Percentiles rank a stretch among this genome's conserved stretches.
Conservation (phyloP, 2,113 vertebrate species). For the Pelobates fuscus region DNA sequence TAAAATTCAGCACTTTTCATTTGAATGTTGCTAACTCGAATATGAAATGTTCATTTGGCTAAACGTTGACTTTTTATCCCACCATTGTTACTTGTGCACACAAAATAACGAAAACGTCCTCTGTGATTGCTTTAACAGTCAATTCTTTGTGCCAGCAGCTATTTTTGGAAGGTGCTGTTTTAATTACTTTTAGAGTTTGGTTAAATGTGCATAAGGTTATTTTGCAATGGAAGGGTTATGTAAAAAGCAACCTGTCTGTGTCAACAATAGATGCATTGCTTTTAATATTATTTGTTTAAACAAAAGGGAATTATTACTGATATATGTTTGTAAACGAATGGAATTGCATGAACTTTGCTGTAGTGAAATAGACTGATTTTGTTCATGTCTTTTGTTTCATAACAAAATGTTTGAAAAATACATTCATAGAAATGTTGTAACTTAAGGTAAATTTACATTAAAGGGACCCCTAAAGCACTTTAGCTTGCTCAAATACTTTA, state of each 20-base stretch:
- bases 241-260: constrained; percentile 17
- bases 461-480: too few relatives aligned
- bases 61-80: background rate
- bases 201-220: constrained; percentile 26
- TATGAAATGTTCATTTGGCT: background rate
- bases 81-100: background rate
- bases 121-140: constrained; percentile 14
- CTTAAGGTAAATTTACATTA: too few relatives aligned
- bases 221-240: constrained; percentile 24
- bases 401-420: too few relatives aligned
- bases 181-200: constrained; percentile 34
- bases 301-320: constrained; percentile 16
- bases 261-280: constrained; percentile 4
- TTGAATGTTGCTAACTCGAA: too few relatives aligned
- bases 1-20: too few relatives aligned
- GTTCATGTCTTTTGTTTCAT: too few relatives aligned
- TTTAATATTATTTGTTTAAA: background rate
- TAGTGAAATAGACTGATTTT: too few relatives aligned
- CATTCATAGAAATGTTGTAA: too few relatives aligned
- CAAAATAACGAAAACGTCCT: constrained; percentile 12
- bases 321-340: background rate
- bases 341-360: constrained; percentile 10
- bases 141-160: constrained; percentile 13
- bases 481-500: too few relatives aligned
- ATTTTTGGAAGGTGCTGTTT: constrained; percentile 31